Evolutionary conservation across 2,888 invertebrate genomes (phyloP).

Genomic region (Harmothoe impar): DNA sequence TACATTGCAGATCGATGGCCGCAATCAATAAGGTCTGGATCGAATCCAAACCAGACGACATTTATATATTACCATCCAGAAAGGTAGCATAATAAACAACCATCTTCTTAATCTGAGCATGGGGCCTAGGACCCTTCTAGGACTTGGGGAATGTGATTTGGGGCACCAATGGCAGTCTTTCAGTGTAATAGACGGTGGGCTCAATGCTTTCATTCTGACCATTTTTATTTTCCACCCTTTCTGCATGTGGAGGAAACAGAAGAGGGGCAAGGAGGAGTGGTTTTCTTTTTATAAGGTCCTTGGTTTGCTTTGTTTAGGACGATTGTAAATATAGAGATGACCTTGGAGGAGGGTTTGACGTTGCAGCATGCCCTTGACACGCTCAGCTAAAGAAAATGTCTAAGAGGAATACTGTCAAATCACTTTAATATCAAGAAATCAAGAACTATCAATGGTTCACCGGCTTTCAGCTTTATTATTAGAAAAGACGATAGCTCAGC

Average conservation of each 20-base stretch:
- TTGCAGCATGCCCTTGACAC: neutral
- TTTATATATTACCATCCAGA: constrained; percentile 18
- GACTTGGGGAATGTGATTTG: neutral
- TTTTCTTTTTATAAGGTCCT: neutral
- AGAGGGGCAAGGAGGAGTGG: neutral
- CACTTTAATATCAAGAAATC: no score
- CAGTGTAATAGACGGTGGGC: constrained; percentile 20
- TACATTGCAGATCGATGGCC: constrained; percentile 19
- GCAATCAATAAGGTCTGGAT: constrained; percentile 56
- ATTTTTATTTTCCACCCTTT: neutral
- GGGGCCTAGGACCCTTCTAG: neutral
- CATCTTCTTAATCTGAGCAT: neutral
- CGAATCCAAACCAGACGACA: constrained; percentile 44
- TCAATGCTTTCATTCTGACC: neutral
- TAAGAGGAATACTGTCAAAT: no score
- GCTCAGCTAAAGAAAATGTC: no score
- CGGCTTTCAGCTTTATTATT: no score
- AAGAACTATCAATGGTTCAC: no score
- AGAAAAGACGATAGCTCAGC: no score
- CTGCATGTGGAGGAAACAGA: neutral
- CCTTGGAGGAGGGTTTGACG: neutral
- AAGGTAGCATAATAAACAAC: constrained; percentile 32
- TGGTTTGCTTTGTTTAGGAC: constrained; percentile 1
- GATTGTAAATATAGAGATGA: constrained; percentile 16
- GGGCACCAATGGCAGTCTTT: neutral